Evolutionary conservation across 2,113 vertebrate genomes (phyloP).

Genomic region (Hyaena hyaena): DNA sequence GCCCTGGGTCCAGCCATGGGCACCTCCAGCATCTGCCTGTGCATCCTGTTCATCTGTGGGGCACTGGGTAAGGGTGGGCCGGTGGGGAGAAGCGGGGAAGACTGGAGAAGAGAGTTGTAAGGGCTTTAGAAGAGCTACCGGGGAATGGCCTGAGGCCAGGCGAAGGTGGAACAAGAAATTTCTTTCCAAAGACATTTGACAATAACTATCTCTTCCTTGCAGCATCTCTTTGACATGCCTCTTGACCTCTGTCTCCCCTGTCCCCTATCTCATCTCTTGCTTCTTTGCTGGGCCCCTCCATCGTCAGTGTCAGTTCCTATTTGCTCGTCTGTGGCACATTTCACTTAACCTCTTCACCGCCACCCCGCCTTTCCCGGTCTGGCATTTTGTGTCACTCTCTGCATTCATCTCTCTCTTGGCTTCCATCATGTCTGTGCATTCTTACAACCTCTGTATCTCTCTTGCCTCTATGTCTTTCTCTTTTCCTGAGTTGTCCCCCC

Average conservation of each 20-base stretch:
- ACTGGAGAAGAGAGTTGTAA: not conserved
- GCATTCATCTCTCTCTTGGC: not conserved
- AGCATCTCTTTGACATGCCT: not conserved
- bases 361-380: not conserved
- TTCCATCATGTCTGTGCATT: not conserved
- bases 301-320: not conserved
- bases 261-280: not conserved
- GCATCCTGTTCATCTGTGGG: slow-evolving; percentile 44
- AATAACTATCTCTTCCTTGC: not conserved
- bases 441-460: not conserved
- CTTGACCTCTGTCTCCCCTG: not conserved
- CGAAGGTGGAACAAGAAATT: not conserved
- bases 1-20: slow-evolving; percentile 14
- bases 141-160: not conserved
- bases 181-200: not conserved
- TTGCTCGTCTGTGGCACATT: not conserved
- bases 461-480: not conserved
- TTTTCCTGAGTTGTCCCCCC: not conserved
- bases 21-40: slow-evolving; percentile 30
- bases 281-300: not conserved
- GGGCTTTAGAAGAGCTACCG: not conserved
- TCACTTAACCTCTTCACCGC: not conserved
- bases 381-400: not conserved
- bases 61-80: slow-evolving; percentile 46
- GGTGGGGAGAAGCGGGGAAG: not conserved